Evolutionary conservation across 2,797 vertebrate species (phyloP).

Genomic region (Diglossa cyanea): DNA sequence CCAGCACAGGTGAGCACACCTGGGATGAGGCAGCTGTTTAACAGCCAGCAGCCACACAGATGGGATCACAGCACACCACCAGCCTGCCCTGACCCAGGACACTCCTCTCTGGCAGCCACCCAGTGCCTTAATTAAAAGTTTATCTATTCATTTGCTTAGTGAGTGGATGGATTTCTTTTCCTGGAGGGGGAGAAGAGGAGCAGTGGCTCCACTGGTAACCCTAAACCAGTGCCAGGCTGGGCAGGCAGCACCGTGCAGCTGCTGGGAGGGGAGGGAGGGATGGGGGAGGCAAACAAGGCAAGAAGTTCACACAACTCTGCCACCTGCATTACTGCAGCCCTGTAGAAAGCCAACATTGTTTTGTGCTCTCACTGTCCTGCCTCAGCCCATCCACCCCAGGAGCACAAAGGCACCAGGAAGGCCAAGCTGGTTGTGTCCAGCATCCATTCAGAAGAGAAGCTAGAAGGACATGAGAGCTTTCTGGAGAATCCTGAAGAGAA

Average conservation of each 20-base stretch:
- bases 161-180: neutral
- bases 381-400: neutral
- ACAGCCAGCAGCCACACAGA: rapidly evolving
- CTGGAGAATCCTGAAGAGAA: neutral
- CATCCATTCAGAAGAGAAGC: neutral
- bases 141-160: neutral
- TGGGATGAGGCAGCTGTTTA: neutral
- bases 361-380: neutral
- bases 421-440: neutral
- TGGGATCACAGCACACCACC: rapidly evolving
- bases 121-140: neutral
- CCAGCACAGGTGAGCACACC: rapidly evolving
- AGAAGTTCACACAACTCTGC: neutral
- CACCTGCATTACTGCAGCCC: neutral
- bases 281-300: neutral
- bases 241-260: neutral
- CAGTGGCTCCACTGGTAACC: neutral
- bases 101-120: neutral
- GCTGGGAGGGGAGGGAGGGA: neutral
- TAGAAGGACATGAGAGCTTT: neutral
- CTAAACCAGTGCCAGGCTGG: neutral
- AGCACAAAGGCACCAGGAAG: neutral
- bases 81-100: neutral
- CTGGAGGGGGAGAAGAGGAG: neutral
- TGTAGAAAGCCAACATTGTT: neutral